Conservation (phyloP, 2,888 invertebrate species). For the Mesorhabditis belari region DNA sequence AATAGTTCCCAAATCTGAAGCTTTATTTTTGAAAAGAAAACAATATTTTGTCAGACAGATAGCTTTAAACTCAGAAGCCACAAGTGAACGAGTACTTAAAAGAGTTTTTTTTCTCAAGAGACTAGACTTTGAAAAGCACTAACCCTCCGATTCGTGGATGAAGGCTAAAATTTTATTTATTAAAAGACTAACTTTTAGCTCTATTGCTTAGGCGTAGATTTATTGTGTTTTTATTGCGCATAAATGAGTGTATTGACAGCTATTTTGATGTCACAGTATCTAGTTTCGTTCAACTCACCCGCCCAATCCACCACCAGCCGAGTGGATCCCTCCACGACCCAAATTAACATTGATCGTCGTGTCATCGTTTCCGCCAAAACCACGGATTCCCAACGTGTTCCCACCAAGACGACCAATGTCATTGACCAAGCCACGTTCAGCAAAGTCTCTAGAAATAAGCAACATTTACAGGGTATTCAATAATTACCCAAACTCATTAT, state of each 20-base stretch:
- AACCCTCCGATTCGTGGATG: no score
- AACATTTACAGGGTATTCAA: no score
- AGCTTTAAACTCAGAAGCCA: no score
- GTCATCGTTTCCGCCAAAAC: conserved; percentile 40
- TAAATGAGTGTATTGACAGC: no score
- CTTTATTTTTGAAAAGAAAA: conserved; percentile 5
- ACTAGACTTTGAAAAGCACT: no score
- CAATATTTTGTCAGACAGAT: neutral
- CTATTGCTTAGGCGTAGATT: no score
- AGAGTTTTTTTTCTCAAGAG: no score
- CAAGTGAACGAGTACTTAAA: no score
- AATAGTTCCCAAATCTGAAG: conserved; percentile 21
- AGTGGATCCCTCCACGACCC: conserved; percentile 27
- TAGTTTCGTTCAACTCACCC: neutral
- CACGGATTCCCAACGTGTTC: conserved; percentile 31
- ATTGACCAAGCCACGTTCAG: conserved; percentile 41
- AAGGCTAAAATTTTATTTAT: no score
- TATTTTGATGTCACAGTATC: neutral
- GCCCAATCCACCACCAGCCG: neutral
- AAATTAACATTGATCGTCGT: conserved; percentile 17
- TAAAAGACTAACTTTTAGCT: no score
- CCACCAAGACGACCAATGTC: conserved; percentile 45
- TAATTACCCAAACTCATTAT: no score
- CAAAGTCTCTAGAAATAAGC: conserved; percentile 33
- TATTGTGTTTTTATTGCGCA: no score